Evolutionary conservation across 1,140 invertebrate genomes (phyloP).

Genomic region (Diabrotica virgifera): DNA sequence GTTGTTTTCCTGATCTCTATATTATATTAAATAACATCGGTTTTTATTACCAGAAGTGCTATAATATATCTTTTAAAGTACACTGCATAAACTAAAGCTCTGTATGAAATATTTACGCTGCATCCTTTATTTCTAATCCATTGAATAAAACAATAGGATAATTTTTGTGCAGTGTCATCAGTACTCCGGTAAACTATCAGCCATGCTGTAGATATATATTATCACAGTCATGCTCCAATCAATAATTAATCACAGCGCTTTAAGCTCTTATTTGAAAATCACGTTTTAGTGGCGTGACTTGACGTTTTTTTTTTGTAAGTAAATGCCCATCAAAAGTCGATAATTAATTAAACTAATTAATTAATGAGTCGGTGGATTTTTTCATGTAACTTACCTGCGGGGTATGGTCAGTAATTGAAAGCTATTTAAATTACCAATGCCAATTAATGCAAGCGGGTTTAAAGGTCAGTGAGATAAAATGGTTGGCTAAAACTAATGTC

Average conservation of each 20-base stretch:
- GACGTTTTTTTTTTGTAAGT: constrained; percentile 14
- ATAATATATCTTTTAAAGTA: no score
- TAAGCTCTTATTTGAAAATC: constrained; percentile 17
- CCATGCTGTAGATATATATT: neutral
- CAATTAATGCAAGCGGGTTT: neutral
- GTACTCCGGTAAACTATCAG: neutral
- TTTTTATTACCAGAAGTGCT: no score
- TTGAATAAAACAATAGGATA: neutral
- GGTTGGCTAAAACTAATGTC: no score
- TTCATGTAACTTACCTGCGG: neutral
- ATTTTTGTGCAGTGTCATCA: neutral
- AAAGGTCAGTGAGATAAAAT: neutral
- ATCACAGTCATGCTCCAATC: constrained; percentile 8
- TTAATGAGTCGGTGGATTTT: constrained; percentile 17
- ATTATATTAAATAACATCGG: no score
- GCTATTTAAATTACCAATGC: constrained; percentile 6
- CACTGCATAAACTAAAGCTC: no score
- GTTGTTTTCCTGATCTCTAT: no score
- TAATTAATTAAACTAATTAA: constrained; percentile 19
- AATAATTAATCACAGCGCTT: constrained; percentile 21
- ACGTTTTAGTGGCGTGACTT: constrained; percentile 16
- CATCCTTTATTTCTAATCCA: neutral
- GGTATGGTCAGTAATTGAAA: neutral
- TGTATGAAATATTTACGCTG: no score
- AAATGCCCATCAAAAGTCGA: constrained; percentile 15